Base-by-base conservation (phyloP, 2,113 vertebrate genomes). In the Corythornis cristatus region DNA sequence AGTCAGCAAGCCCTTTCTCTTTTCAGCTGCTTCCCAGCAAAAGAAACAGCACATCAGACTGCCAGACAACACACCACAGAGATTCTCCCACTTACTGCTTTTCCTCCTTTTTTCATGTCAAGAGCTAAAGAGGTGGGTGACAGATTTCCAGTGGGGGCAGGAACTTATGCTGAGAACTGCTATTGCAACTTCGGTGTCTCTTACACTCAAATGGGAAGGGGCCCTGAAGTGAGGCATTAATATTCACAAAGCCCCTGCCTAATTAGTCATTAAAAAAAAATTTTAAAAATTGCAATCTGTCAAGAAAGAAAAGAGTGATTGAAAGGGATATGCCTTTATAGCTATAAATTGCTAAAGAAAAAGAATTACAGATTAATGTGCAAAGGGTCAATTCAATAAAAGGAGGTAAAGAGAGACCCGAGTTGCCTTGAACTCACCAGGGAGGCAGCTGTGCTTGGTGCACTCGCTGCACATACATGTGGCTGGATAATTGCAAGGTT, bases 241-340 rank as follows among this genome's bases (percentile, higher is more conserved):
- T 89, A 91, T 72, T 57, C 88, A 88, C 54, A 79, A 72, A 93
- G 82, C 21, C 80, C 17, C 53, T 48, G 48, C 65, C 45, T 95
- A 95, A 94, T 96, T 88, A 90, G 33, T 89, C 37, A 83, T 82
- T 72, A 4, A 46, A 57, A 83, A 42, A 72, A 85, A 82, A 23
- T 8, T 51, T 75, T 28, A 53, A 9, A n/a, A 89, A 94, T 60
- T 46, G 58, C 37, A 91, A 64, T 76, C 65, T 84, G 40, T 73
- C 43, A 54, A 93, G 75, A 82, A 73, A 93, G 70, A 51, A 88
- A 93, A 93, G 33, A 56, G 22, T 58, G 28, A 54, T 79, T 92
- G 93, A 86, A 93, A 96, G 93, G 37, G 37, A 77, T 79, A 77
- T 77, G 92, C n/a, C 51, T 94, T 93, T 86, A 77, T 29, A 88